Base-by-base conservation (phyloP, 2,113 vertebrate genomes). In the Malurus elegans region DNA sequence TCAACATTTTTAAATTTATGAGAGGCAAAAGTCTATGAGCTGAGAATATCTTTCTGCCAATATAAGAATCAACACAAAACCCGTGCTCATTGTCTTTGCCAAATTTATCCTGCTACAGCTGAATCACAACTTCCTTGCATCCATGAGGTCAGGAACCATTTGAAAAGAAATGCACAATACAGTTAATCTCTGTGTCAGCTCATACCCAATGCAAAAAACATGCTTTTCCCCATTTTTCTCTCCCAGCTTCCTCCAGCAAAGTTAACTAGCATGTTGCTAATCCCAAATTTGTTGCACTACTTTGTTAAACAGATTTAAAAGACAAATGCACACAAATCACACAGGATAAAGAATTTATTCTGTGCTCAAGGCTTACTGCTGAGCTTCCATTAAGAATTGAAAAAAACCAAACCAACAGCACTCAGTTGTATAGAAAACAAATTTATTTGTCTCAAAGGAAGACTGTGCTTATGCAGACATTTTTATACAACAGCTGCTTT, bases 301-400 rank as follows among this genome's bases (percentile, higher is more conserved):
- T 94, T 93, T 61, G 56, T 89, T 94, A 81, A 93, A 92, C 38
- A 87, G 72, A 91, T 88, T 92, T 88, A 79, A 86, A 90, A 90
- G 62, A 90, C 79, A 83, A 94, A 96, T 26, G 56, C 48, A 90
- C 26, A 76, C 71, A 91, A 96, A 82, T 76, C 84, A 60, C 42
- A 78, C 23, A 81, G 69, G 76, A 90, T 84, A 90, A 90, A 91
- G 67, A 88, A 88, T 75, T 74, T 86, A 54, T 81, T 93, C 75
- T 65, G 45, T 75, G 88, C 32, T 94, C 48, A 86, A 74, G 72
- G 85, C 79, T 95, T 86, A 95, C 29, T 67, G 67, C 65, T 80
- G 71, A 93, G 82, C 72, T 86, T 76, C 74, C 74, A n/a, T 23
- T n/a, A 87, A 87, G 62, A 93, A 93, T 1, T 2, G 0, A 7